Evolutionary conservation across 2,888 invertebrate genomes (phyloP), one percentile per base, ranked within the genome.

Genomic region (Athalia cordata): DNA sequence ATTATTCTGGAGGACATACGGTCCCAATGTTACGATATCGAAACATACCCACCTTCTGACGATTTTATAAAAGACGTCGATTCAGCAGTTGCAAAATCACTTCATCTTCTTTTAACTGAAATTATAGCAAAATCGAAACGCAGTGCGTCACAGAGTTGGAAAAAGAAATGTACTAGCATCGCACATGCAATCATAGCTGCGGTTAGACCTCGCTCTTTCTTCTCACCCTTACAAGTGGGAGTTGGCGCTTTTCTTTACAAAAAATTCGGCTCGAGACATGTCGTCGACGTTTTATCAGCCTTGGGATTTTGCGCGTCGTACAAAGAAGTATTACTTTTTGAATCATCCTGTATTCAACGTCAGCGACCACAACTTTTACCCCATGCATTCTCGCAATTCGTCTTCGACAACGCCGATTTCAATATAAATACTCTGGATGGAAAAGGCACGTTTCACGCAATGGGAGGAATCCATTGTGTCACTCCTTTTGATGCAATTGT

Each of bases 1-100:
- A 80, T 81, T 67, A 77, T 80, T 49, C n/a, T 67, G 8, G 81
- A 79, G 52, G 82, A 83, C 61, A 83, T 83, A 62, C 61, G 82
- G 6, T 77, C 78, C n/a, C 67, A 52, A 52, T 77, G 79, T 3
- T 83, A 80, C 47, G 72, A 82, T 52, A 80, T 67, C 15, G 50
- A 65, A 29, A 15, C 70, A 9, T 79, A 80, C 62, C 80, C 81
- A 7, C 79, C 79, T 43, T 65, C 80, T 9, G 80, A 80, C 59
- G 62, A 66, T 50, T 81, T 78, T 76, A 49, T 79, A 15, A 13
- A 78, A n/a, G 72, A 79, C 57, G 70, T 77, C 59, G 61, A 64
- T 50, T 52, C 65, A 43, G 52, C 15, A 65, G 72, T 75, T 49
- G 68, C 78, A 45, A 68, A 78, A 76, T 66, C 80, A 50, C 61